Evolutionary conservation across 2,888 invertebrate species (phyloP), one percentile per base, ranked within the genome.

Genomic region (Lochmaea crataegi): DNA sequence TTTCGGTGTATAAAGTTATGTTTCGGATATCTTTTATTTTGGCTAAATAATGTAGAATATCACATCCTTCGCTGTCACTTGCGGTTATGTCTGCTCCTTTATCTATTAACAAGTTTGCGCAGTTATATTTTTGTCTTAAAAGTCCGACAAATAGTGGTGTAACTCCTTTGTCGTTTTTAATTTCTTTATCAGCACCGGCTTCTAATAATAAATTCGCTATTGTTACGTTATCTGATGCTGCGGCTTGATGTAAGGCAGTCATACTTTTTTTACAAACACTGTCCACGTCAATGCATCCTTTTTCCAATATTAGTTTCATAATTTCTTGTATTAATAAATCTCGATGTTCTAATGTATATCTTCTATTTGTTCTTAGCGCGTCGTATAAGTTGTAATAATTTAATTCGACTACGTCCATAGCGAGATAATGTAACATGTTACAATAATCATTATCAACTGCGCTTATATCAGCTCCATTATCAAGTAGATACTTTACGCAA

Each of bases 41-140:
- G n/a, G 51, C 51, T 51, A 51, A 14, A 51, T 51, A 51, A 51
- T 51, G 51, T 51, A 51, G 5, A 14, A 51, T 14, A 14, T 51
- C n/a, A n/a, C 51, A 51, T n/a, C n/a, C 51, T n/a, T 51, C n/a
- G 5, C 51, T 51, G 6, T 51, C 51, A n/a, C 6, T 51, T 51
- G 51, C n/a, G 3, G 51, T 16, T 51, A 51, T 51, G n/a, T n/a
- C n/a, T n/a, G 51, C 51, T 14, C 51, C 51, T 14, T n/a, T 51
- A n/a, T 51, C 51, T 16, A 51, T n/a, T 16, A 51, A n/a, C 7
- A 51, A 51, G 16, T n/a, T 57, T 18, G 57, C 18, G 26, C 26
- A 57, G 11, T 26, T 57, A 12, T 22, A 57, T 57, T 57, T 57
- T 26, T 18, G 26, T 57, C 57, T 26, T 26, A 57, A 57, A 57